A percentile compares a stretch with the other conserved stretches of the same genome.
phyloP scores from a whole-genome alignment of 2,797 vertebrate species.

The Hyperoplus lanceolatus region DNA sequence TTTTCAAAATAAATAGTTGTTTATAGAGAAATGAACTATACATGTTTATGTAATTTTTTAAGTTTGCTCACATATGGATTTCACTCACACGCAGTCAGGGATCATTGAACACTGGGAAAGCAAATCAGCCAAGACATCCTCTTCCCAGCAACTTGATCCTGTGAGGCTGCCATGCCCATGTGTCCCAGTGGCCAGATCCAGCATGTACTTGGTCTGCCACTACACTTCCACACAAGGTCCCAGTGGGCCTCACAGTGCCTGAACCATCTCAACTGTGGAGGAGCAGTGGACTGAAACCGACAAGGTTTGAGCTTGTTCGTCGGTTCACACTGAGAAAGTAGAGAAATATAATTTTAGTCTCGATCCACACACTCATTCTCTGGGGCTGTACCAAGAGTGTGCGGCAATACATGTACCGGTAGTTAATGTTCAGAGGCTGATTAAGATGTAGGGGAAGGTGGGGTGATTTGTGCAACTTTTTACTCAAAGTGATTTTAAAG shows the following conservation, averaged over 20 bases:
- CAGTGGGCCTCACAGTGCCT: background rate
- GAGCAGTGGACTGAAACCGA: background rate
- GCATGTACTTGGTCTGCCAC: constrained; percentile 23
- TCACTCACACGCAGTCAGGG: constrained; percentile 1
- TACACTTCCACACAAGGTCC: background rate
- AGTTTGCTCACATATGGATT: background rate
- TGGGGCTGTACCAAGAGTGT: background rate
- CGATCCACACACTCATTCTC: background rate
- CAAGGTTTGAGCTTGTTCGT: constrained; percentile 2
- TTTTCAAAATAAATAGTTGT: background rate
- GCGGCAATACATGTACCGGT: background rate
- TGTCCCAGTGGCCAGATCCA: constrained; percentile 5
- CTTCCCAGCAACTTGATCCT: constrained; percentile 13
- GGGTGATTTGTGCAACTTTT: too few species aligned
- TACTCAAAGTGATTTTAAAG: too few species aligned
- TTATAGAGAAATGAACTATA: background rate
- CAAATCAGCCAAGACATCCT: constrained; percentile 10
- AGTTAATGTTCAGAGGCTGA: too few species aligned
- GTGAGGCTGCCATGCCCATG: constrained; percentile 5
- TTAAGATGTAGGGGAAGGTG: too few species aligned
- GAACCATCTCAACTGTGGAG: constrained; percentile 13
- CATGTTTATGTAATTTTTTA: background rate
- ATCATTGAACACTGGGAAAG: background rate
- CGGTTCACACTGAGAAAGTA: background rate
- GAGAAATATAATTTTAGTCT: background rate